Conservation (phyloP, 2,113 vertebrate genomes). For the Lagopus leucura region DNA sequence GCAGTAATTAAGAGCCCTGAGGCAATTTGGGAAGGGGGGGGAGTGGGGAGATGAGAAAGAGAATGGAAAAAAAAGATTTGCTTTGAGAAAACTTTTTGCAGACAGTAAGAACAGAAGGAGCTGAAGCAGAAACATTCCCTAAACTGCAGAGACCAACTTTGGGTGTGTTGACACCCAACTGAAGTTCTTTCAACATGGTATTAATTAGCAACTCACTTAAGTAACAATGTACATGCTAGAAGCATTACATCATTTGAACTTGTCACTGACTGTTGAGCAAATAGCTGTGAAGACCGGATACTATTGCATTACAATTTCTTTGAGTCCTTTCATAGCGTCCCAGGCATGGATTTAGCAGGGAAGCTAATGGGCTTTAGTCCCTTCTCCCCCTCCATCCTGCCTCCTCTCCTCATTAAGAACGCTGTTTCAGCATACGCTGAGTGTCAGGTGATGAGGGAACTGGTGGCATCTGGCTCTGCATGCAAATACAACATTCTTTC, state of each 20-base stretch:
- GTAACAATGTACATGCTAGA: slow-evolving; percentile 26
- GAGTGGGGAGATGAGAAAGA: not conserved
- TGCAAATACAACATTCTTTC: not conserved
- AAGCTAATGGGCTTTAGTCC: not conserved
- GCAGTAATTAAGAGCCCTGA: not conserved
- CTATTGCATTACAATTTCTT: slow-evolving; percentile 22
- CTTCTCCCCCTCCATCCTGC: not conserved
- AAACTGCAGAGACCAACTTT: not conserved
- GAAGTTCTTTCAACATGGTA: slow-evolving; percentile 19
- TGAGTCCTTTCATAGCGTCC: slow-evolving; percentile 1
- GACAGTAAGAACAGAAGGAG: not conserved
- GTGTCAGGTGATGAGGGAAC: not conserved
- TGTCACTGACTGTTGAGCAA: slow-evolving; percentile 32
- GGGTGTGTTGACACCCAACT: not conserved
- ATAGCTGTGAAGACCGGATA: not conserved
- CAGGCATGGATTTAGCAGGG: slow-evolving; percentile 3
- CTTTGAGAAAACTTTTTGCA: not conserved
- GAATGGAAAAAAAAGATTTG: not conserved
- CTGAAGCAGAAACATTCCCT: slow-evolving; percentile 17
- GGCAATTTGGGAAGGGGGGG: not conserved
- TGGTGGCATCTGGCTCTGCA: not conserved
- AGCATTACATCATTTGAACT: slow-evolving; percentile 47
- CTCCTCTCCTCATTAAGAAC: not conserved
- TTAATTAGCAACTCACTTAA: slow-evolving; percentile 51
- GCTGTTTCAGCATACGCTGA: not conserved